phyloP scores from a whole-genome alignment of 2,113 vertebrate genomes.

The Cyphomyrus plagiostoma region DNA sequence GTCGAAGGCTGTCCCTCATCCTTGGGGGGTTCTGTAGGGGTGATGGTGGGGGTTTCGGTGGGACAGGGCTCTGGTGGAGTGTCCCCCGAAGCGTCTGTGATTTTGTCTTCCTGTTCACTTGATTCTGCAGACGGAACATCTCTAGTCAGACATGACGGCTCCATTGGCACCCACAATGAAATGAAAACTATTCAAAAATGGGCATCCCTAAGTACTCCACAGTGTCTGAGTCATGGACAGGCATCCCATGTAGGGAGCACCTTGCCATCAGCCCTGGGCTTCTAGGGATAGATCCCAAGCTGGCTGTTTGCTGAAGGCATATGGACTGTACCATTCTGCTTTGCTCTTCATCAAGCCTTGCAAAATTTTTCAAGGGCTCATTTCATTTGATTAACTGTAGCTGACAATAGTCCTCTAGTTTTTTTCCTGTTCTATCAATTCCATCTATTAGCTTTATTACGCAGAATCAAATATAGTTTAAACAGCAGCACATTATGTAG shows the following conservation, averaged over 20 bases:
- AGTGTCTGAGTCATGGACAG: not conserved
- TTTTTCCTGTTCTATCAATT: not conserved
- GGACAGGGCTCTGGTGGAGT: constrained; percentile 70
- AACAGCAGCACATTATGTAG: not conserved
- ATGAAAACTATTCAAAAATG: not conserved
- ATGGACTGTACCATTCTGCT: not conserved
- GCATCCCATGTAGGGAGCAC: not conserved
- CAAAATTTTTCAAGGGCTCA: not conserved
- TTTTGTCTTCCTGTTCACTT: constrained; percentile 96
- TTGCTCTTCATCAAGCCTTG: not conserved
- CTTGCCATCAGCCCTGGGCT: not conserved
- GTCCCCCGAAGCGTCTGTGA: constrained; percentile 82
- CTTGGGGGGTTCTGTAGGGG: constrained; percentile 71
- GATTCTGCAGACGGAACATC: constrained; percentile 68
- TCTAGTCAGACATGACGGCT: not conserved
- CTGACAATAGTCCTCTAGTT: not conserved
- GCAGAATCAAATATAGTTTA: not conserved
- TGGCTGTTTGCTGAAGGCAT: not conserved
- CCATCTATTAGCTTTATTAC: not conserved
- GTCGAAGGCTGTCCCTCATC: constrained; percentile 77
- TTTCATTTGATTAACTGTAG: not conserved
- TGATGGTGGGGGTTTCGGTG: constrained; percentile 65
- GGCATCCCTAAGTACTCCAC: not conserved
- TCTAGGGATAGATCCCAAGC: not conserved
- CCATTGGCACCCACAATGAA: not conserved